These are phyloP conservation scores for cat (Felis catus) DNA, from an alignment of 2,113 vertebrate species.

Conservation along the genomic window F.catus_Fca126_mat1.0 CM031413.1:131878001-131878500, in stretches of 20 bases:
- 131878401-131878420: neutral
- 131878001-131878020: neutral
- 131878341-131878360: no score
- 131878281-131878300: no score
- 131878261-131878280: no score
- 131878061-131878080: neutral
- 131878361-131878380: no score
- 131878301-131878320: no score
- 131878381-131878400: neutral
- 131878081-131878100: neutral
- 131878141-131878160: neutral
- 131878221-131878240: no score
- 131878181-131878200: no score
- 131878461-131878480: neutral
- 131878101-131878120: neutral
- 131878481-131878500: constrained; percentile 48
- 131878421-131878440: neutral
- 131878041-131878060: neutral
- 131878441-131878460: neutral
- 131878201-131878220: no score
- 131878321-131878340: no score
- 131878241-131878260: no score
- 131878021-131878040: neutral
- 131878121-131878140: neutral
- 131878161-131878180: no score